A percentile compares a stretch with the other conserved stretches of the same genome.
Conservation (phyloP, 2,113 vertebrate species). For the Nothobranchius furzeri region DNA sequence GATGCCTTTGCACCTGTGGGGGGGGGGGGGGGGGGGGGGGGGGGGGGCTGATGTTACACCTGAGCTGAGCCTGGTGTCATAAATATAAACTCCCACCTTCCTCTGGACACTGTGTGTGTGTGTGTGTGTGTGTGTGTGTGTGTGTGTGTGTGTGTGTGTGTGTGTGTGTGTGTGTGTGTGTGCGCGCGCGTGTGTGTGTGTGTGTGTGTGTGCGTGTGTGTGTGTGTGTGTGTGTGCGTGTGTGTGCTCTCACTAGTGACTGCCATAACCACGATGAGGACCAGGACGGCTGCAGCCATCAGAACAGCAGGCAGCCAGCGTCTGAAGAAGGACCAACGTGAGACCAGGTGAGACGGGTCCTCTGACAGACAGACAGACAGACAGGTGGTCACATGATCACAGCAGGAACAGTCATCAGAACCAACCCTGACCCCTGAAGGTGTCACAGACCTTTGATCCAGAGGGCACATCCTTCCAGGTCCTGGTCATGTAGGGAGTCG, state of each 20-base stretch:
- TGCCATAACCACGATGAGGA: conserved; percentile 64
- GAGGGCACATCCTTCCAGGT: not conserved
- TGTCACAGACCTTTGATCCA: conserved; percentile 16
- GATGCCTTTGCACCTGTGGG: not conserved
- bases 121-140: too few species aligned
- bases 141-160: too few species aligned
- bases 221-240: not conserved
- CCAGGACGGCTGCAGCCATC: conserved; percentile 30
- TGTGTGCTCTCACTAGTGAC: conserved; percentile 40
- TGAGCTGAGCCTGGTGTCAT: too few species aligned
- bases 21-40: too few species aligned
- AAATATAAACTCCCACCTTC: too few species aligned
- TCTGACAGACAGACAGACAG: conserved; percentile 17
- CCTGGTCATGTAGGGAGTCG: not conserved
- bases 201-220: too few species aligned
- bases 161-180: too few species aligned
- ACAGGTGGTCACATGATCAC: not conserved
- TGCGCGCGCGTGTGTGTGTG: too few species aligned
- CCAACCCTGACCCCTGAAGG: too few species aligned
- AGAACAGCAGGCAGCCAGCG: conserved; percentile 45
- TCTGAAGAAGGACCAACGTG: conserved; percentile 24
- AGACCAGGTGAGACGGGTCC: not conserved
- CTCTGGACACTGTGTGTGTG: too few species aligned
- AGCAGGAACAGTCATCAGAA: not conserved
- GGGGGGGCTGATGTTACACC: too few species aligned